These are phyloP conservation scores for Pachypeltis micranthus DNA, from an alignment of 1,140 invertebrate species.

Conservation along the genomic window DNA sequence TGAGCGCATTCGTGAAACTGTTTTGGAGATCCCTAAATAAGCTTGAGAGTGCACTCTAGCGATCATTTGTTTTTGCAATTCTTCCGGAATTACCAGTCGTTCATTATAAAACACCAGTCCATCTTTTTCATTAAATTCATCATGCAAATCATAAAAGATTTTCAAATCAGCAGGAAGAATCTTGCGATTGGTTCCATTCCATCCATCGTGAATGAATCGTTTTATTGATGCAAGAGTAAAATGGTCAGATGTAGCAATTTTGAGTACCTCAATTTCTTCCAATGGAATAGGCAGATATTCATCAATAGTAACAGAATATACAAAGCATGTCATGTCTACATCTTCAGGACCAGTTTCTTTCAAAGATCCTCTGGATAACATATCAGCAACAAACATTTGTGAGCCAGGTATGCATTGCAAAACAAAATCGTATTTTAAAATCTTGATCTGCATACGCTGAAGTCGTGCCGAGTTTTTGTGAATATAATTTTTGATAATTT, in stretches of 20 bases:
- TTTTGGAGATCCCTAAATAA: conserved; percentile 25
- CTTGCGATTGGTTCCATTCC: too few relatives aligned
- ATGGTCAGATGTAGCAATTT: conserved; percentile 12
- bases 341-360: conserved; percentile 11
- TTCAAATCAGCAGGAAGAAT: too few relatives aligned
- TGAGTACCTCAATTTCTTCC: conserved; percentile 7
- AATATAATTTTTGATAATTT: conserved; percentile 35
- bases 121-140: too few relatives aligned
- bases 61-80: too few relatives aligned
- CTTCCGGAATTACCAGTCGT: too few relatives aligned
- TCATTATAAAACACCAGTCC: too few relatives aligned
- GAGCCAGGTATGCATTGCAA: conserved; percentile 30
- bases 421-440: conserved; percentile 34
- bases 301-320: conserved; percentile 6
- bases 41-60: too few relatives aligned
- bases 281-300: conserved; percentile 12
- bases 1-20: conserved; percentile 21
- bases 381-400: conserved; percentile 23
- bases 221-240: conserved; percentile 4
- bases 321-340: conserved; percentile 3
- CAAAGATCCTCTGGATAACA: conserved; percentile 20
- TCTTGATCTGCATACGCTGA: conserved; percentile 33
- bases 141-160: too few relatives aligned
- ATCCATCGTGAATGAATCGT: conserved; percentile 7
- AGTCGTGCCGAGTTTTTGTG: conserved; percentile 31